Evolutionary conservation across 2,113 vertebrate genomes (phyloP), one percentile per base, ranked within the genome.

Genomic region (Bagarius yarrelli): DNA sequence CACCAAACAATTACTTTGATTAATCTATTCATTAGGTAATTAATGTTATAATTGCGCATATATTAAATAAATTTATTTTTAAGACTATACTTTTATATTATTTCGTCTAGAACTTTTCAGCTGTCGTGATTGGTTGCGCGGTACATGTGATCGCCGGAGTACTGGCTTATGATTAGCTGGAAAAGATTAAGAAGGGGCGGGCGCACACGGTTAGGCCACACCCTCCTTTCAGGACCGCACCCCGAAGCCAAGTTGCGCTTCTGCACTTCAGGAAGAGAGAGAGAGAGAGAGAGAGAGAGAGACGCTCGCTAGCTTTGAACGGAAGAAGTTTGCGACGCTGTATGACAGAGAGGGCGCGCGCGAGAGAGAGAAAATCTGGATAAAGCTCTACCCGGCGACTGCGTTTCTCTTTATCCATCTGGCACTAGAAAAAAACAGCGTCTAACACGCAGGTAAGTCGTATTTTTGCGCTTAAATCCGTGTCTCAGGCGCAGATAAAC

Each of bases 211-310:
- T 11, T 6, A 67, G 72, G 27, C 2, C 82, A 83, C 89, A 81
- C 92, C 81, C 76, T 15, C 85, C 76, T 1, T 61, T 23, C 81
- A 74, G 88, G 89, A 90, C 93, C 92, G 90, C 92, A 90, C 93
- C 93, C 92, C 88, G 86, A 14, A 83, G 84, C 72, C 87, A 80
- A 84, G 79, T 67, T 67, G 84, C 76, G 75, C 76, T 79, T 76
- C 16, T 82, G 80, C 57, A 90, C 88, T 86, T 88, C 86, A 89
- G 30, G 64, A 12, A 47, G 34, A 66, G 69, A 73, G 27, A 57
- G 52, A 76, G 79, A 63, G 60, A 85, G 71, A 78, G 72, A 13
- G 44, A 36, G 56, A 72, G 66, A 57, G 40, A 52, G 21, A 36
- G 81, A 79, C 14, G 70, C 70, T 32, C 70, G 27, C 47, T 72